These are phyloP conservation scores for Magallana nippona DNA, from an alignment of 2,888 invertebrate genomes.

Conservation along the genomic window DNA sequence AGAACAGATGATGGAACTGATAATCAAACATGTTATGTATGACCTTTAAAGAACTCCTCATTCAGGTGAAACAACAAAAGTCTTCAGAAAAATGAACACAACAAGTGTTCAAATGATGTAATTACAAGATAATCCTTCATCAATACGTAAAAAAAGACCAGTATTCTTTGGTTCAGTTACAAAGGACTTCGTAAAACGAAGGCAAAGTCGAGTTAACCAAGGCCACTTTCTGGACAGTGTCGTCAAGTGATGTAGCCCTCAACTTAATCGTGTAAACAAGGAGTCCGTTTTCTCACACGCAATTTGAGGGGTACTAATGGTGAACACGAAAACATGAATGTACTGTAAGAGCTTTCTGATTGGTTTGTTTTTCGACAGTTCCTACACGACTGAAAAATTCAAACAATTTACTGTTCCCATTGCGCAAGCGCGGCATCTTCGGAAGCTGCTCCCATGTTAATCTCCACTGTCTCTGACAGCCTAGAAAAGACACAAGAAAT, in stretches of 20 bases:
- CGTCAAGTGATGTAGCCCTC: not conserved
- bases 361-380: conserved; percentile 3
- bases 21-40: too few species aligned
- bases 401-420: not conserved
- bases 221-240: conserved; percentile 6
- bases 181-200: conserved; percentile 12
- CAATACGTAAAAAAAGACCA: not conserved
- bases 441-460: not conserved
- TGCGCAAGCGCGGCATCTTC: not conserved
- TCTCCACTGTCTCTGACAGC: not conserved
- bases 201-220: not conserved
- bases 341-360: not conserved
- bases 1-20: too few species aligned
- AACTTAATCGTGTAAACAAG: not conserved
- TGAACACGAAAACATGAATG: not conserved
- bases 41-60: too few species aligned
- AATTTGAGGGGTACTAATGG: not conserved
- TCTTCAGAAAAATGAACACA: too few species aligned
- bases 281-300: not conserved
- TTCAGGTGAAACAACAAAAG: too few species aligned
- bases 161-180: conserved; percentile 6
- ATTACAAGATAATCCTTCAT: not conserved
- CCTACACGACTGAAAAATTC: not conserved
- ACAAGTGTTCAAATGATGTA: not conserved
- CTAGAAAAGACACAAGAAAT: not conserved